phyloP scores from a whole-genome alignment of 2,797 vertebrate species.

The Pygocentrus nattereri region DNA sequence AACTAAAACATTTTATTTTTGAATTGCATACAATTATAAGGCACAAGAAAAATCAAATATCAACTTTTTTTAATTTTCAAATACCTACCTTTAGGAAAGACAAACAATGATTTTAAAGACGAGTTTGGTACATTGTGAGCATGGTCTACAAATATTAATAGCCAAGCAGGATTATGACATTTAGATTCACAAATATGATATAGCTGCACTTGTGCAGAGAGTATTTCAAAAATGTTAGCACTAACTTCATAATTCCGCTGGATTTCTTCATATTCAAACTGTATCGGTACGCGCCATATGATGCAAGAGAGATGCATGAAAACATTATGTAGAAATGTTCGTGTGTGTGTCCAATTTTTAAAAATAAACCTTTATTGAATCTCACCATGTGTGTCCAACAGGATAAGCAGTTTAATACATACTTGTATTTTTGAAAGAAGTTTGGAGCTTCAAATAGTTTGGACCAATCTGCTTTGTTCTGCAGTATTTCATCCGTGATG shows the following conservation, averaged over 20 bases:
- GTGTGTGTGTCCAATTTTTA: constrained; percentile 49
- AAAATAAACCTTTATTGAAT: constrained; percentile 67
- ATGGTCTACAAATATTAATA: constrained; percentile 48
- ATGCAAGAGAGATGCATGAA: constrained; percentile 47
- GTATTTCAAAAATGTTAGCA: constrained; percentile 21
- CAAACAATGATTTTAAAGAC: constrained; percentile 51
- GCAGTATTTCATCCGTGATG: constrained; percentile 91
- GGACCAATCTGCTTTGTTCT: constrained; percentile 91
- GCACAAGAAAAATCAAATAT: constrained; percentile 62
- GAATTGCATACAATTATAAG: constrained; percentile 64
- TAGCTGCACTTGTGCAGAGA: not conserved
- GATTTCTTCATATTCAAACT: not conserved
- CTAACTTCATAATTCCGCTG: constrained; percentile 14
- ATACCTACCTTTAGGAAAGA: constrained; percentile 67
- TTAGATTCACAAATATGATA: constrained; percentile 28
- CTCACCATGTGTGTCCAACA: constrained; percentile 70
- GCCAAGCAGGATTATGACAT: constrained; percentile 44
- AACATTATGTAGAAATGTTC: constrained; percentile 30
- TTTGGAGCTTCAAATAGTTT: constrained; percentile 94
- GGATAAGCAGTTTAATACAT: constrained; percentile 88
- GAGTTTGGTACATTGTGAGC: constrained; percentile 36
- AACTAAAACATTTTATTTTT: constrained; percentile 72
- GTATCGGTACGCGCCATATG: constrained; percentile 37
- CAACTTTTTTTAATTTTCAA: constrained; percentile 26
- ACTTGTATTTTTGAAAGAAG: constrained; percentile 97